These are phyloP conservation scores for Motacilla tschutschensis DNA, from an alignment of 2,113 vertebrate species.

Conservation along the genomic window DNA sequence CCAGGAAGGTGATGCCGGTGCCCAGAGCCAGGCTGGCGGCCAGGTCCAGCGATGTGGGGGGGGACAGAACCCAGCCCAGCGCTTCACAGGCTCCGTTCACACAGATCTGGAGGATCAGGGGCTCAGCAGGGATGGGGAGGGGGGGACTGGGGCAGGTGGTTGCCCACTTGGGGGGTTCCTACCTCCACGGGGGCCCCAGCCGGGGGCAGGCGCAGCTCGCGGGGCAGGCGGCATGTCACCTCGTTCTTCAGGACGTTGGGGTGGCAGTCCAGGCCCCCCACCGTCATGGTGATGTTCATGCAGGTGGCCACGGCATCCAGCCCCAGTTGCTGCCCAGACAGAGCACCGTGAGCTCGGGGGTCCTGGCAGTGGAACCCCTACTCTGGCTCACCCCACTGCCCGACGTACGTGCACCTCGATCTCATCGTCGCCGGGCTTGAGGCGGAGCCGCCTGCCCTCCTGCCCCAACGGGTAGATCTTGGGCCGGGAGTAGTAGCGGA, in stretches of 20 bases:
- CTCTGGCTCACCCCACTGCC: neutral
- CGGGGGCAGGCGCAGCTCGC: constrained; percentile 69
- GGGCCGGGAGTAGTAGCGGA: constrained; percentile 80
- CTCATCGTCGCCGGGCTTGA: constrained; percentile 78
- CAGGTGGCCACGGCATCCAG: constrained; percentile 81
- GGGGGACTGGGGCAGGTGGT: fast-evolving
- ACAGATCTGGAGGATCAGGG: constrained; percentile 46
- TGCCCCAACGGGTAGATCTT: constrained; percentile 68
- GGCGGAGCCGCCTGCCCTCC: constrained; percentile 61
- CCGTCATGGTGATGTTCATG: constrained; percentile 84
- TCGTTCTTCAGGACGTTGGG: constrained; percentile 84
- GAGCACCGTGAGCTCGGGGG: neutral
- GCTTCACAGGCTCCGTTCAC: constrained; percentile 75
- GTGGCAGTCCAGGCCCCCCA: constrained; percentile 83
- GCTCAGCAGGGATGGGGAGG: neutral
- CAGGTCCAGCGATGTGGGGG: constrained; percentile 65
- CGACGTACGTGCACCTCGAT: constrained; percentile 82
- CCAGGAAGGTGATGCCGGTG: constrained; percentile 71
- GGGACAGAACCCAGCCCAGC: constrained; percentile 78
- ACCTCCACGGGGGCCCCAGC: constrained; percentile 81
- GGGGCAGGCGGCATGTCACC: constrained; percentile 86
- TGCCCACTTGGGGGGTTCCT: fast-evolving
- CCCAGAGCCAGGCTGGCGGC: constrained; percentile 80
- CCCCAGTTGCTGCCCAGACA: constrained; percentile 80
- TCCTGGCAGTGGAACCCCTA: fast-evolving